phyloP scores from a whole-genome alignment of 2,113 vertebrate genomes.

The Nothocercus nigrocapillus region DNA sequence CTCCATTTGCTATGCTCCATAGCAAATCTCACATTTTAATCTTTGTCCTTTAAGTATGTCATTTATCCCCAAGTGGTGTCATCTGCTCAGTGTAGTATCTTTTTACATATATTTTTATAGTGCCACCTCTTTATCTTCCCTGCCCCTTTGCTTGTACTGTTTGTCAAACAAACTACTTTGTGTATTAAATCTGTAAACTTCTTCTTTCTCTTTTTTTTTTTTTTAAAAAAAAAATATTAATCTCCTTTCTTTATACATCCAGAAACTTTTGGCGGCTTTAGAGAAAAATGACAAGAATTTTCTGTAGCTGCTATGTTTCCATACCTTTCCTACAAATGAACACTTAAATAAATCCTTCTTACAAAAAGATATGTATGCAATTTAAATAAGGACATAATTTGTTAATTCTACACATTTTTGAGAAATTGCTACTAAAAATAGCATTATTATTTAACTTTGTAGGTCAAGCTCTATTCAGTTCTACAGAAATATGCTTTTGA shows the following conservation, averaged over 20 bases:
- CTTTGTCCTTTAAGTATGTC: background rate
- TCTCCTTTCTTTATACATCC: background rate
- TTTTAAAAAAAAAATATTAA: background rate
- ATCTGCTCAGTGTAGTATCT: background rate
- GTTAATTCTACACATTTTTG: background rate
- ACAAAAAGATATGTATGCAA: background rate
- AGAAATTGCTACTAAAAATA: rapidly evolving
- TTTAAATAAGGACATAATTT: rapidly evolving
- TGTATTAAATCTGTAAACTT: background rate
- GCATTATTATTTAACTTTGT: background rate
- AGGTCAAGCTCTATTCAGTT: background rate
- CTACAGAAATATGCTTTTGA: background rate
- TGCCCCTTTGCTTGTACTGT: background rate
- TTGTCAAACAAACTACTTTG: background rate
- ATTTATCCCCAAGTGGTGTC: background rate
- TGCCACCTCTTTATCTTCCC: background rate
- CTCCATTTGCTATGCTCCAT: background rate
- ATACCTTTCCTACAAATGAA: background rate
- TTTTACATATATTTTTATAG: background rate
- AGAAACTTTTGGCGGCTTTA: background rate
- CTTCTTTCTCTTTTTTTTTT: background rate
- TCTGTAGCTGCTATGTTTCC: background rate
- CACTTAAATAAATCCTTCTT: background rate
- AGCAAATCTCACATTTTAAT: background rate
- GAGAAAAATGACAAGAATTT: background rate